Base-by-base conservation (phyloP, 1,140 invertebrate species). In the Tenebrio molitor region DNA sequence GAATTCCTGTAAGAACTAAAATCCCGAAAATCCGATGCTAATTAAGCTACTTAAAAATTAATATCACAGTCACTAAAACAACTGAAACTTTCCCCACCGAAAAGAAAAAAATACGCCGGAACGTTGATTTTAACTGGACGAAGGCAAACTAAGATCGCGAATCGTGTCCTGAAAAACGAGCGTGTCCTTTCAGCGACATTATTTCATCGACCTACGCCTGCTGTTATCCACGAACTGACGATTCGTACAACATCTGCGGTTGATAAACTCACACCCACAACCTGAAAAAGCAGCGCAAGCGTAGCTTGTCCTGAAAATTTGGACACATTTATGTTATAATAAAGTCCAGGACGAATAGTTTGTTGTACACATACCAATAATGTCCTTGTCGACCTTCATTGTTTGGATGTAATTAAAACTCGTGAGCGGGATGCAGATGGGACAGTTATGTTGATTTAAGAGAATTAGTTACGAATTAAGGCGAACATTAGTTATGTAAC, bases 31-130 rank as follows among this genome's bases (percentile, higher is more conserved):
- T 41, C 12, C 42, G 42, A 46, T 16, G 16, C 42, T 16, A 46
- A 39, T 39, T 7, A 46, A 46, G 5, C 50, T 58, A 58, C 50
- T 58, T 58, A 33, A 58, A 53, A 58, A 50, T 17, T 58, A 65
- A 66, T 66, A 66, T 66, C 64, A 66, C 64, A 66, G 64, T 66
- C 64, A 66, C 64, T 66, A n/a, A 44, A 62, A 50, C 14, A 12
- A 39, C n/a, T 5, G 10, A 33, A 39, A 65, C 64, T 44, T 8
- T 5, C 10, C 17, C 8, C 21, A 58, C 50, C n/a, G 6, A 53
- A 53, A 53, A n/a, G n/a, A 53, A 25, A 53, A 53, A 8, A 4
- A n/a, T 41, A 41, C 36, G 8, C 25, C 25, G 25, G 3, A 29
- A 29, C 25, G 25, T 5, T 16, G 42, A 17, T 46, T 46, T 39